Conservation (phyloP, 2,113 vertebrate species). For the Phalacrocorax pelagicus region DNA sequence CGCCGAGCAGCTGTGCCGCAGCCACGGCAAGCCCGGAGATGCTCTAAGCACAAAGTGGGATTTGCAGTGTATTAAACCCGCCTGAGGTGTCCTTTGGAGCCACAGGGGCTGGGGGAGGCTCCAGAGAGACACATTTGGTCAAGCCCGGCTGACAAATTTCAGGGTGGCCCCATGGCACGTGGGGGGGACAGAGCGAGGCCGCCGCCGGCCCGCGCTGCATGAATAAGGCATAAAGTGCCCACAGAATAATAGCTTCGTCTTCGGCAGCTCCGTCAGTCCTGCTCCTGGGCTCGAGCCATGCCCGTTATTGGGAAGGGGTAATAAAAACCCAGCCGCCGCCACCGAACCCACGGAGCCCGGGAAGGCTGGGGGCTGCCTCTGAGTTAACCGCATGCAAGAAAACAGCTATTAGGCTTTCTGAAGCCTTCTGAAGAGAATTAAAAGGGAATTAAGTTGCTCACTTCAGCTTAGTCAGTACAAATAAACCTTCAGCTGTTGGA, state of each 20-base stretch:
- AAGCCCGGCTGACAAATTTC: background rate
- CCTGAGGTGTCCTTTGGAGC: background rate
- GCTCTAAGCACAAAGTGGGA: background rate
- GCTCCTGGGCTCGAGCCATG: background rate
- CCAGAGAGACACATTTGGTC: background rate
- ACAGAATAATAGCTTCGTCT: background rate
- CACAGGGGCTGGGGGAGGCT: accelerated
- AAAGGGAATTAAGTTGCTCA: constrained; percentile 37
- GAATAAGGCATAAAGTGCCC: background rate
- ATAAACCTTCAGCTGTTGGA: constrained; percentile 45
- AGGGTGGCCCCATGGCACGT: background rate
- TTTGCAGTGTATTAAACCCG: background rate
- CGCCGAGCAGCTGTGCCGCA: background rate
- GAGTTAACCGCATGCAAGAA: background rate
- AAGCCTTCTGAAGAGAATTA: constrained; percentile 15
- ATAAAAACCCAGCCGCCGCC: background rate
- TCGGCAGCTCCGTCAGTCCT: background rate
- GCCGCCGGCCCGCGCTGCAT: background rate
- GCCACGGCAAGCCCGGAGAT: background rate
- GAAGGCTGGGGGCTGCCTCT: background rate
- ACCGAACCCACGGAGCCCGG: background rate
- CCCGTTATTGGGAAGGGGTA: background rate
- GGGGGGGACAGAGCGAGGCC: background rate
- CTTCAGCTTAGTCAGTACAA: constrained; percentile 47
- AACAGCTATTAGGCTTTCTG: background rate